Evolutionary conservation across 2,888 invertebrate species (phyloP), one percentile per base, ranked within the genome.

Genomic region (Nymphalis c-album): DNA sequence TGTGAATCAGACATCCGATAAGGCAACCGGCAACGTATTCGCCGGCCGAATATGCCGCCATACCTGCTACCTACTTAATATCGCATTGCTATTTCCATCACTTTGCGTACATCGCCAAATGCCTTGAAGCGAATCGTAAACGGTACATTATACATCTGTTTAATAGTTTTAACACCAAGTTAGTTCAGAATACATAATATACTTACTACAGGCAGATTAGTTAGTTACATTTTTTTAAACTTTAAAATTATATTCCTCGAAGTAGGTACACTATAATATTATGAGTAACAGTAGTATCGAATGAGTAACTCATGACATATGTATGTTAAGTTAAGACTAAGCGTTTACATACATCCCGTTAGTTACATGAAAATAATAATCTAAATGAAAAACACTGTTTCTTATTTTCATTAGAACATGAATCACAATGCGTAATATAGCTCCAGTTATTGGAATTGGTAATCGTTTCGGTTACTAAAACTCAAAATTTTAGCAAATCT

Each of bases 1-100:
- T 90, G 91, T 87, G 90, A 89, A 85, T 88, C 88, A 87, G 80
- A 79, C 85, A 77, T 75, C 85, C 82, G 89, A 89, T 90, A 90
- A 87, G 89, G 87, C 79, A 78, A 78, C 79, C 86, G 89, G 87
- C 79, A 78, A 78, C 79, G 81, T 77, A 77, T 78, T 77, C 76
- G 74, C 75, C 75, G 75, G 74, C 80, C 82, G 77, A 86, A 84
- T 80, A 78, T 80, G 71, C 75, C 75, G 78, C 77, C 65, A 62
- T 48, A 63, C 51, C 74, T 45, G 45, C 61, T 65, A 64, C 59
- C 61, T 65, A 65, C 59, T 64, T 66, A 66, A 63, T 62, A 63
- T 58, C 57, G 65, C 63, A 55, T 59, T 18, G 64, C 64, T 70
- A 67, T 67, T 70, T 67, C 59, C 62, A 67, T 58, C 26, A n/a